phyloP scores from a whole-genome alignment of 1,140 invertebrate species.

The Coptotermes formosanus region DNA sequence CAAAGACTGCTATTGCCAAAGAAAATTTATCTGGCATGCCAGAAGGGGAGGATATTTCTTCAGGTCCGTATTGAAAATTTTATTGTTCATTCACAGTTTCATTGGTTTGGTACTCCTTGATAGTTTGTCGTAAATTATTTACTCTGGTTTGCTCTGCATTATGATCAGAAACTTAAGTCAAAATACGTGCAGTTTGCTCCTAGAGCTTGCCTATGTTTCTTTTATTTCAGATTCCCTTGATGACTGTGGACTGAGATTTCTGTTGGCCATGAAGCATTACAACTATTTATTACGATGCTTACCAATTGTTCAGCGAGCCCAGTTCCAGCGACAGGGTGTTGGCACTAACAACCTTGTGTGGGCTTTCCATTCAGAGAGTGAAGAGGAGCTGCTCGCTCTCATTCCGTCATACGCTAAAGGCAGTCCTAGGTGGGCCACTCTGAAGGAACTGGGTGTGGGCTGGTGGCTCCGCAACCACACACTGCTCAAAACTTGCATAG shows the following conservation, averaged over 20 bases:
- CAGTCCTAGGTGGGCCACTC: constrained; percentile 84
- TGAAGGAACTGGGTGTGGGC: constrained; percentile 90
- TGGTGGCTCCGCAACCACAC: constrained; percentile 95
- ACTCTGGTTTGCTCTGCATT: no score
- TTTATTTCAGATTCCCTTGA: constrained; percentile 77
- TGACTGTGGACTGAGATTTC: constrained; percentile 94
- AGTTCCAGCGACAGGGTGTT: constrained; percentile 87
- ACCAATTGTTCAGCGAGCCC: constrained; percentile 80
- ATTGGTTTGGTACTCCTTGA: no score
- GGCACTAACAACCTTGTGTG: constrained; percentile 93
- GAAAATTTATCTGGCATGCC: constrained; percentile 64
- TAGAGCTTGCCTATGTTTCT: no score
- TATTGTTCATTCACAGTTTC: no score
- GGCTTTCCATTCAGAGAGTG: constrained; percentile 98
- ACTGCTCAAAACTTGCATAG: constrained; percentile 80
- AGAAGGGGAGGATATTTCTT: constrained; percentile 61
- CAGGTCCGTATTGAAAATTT: constrained; percentile 37
- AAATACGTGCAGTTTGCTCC: no score
- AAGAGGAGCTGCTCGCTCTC: constrained; percentile 89
- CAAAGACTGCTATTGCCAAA: constrained; percentile 67
- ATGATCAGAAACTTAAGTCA: no score
- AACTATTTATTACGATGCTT: constrained; percentile 91
- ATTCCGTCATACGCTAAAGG: constrained; percentile 86
- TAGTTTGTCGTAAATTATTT: no score
- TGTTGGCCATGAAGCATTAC: constrained; percentile 97